Evolutionary conservation across 1,140 invertebrate genomes (phyloP).

Genomic region (Drosophila pallidifrons): DNA sequence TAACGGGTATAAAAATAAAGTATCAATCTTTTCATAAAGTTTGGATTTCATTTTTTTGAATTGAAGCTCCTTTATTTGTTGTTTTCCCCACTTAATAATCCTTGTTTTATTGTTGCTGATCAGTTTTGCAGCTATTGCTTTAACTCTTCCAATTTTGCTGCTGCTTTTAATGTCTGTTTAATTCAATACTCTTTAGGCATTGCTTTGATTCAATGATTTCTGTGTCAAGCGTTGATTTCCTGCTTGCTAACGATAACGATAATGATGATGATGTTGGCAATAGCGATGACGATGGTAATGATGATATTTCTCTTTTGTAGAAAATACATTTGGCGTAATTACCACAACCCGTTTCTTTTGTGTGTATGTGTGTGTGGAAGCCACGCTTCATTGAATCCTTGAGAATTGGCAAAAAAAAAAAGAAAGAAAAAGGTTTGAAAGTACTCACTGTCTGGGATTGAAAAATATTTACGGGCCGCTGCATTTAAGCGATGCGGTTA

Average conservation of each 20-base stretch:
- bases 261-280: constrained; percentile 15
- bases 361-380: constrained; percentile 18
- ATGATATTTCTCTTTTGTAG: constrained; percentile 40
- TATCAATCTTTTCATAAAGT: too few relatives aligned
- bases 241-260: constrained; percentile 26
- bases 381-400: constrained; percentile 48
- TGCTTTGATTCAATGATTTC: constrained; percentile 65
- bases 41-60: too few relatives aligned
- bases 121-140: constrained; percentile 8
- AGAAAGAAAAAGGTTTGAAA: constrained; percentile 16
- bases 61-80: too few relatives aligned
- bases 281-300: constrained; percentile 21
- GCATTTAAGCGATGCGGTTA: constrained; percentile 68
- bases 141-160: neutral
- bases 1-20: too few relatives aligned
- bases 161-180: neutral
- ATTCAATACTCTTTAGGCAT: constrained; percentile 31
- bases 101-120: neutral
- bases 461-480: constrained; percentile 64
- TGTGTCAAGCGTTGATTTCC: constrained; percentile 76
- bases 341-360: constrained; percentile 53
- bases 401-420: constrained; percentile 54
- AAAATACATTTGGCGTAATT: constrained; percentile 55
- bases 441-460: constrained; percentile 9
- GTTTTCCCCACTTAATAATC: neutral